Base-by-base conservation (phyloP, 64 coral and sea anemone genomes). In the Dendronephthya gigantea region DNA sequence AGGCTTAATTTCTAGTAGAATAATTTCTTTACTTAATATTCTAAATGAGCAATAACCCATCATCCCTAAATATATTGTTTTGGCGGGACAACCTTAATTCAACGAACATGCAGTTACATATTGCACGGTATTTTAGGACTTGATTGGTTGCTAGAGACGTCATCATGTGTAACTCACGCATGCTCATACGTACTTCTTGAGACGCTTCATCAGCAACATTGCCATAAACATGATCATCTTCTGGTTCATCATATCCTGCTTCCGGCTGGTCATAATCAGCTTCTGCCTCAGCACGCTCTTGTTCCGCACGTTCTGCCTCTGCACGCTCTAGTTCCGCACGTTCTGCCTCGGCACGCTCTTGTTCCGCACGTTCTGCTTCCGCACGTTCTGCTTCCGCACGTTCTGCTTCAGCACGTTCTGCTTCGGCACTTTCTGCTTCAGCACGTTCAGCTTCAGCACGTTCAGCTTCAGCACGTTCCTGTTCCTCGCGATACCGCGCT, bases 141-240 rank as follows among this genome's bases (percentile, higher is more conserved):
- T 45, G 11, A 45, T 45, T 45, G 11, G 11, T 45, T 6, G 4
- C 11, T 11, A 45, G 41, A 45, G 4, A 45, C 41, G 41, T 45
- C 41, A 45, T 4, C 41, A 10, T 45, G 41, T 45, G 10, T 45
- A 45, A 45, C 10, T 10, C 10, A 45, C 41, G 41, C 41, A 45
- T 45, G 41, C 41, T 45, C 41, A 45, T 3, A 45, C 41, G 4
- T 45, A 45, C 41, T 11, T 4, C 19, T 62, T 62, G 7, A 62
- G 55, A 0, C 36, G 31, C 72, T 11, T 79, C 72, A 8, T 79
- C 72, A 16, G 19, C 36, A 34, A 79, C 72, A 35, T 79, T 79
- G 72, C 72, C 72, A 79, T 79, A 79, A 33, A 79, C 9, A 79
- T 79, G 72, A 79, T 79, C 72, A 79, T 34, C 72, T 33, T 35